Evolutionary conservation across 2,797 vertebrate genomes (phyloP).

Genomic region (Pyrocephalus nanus): DNA sequence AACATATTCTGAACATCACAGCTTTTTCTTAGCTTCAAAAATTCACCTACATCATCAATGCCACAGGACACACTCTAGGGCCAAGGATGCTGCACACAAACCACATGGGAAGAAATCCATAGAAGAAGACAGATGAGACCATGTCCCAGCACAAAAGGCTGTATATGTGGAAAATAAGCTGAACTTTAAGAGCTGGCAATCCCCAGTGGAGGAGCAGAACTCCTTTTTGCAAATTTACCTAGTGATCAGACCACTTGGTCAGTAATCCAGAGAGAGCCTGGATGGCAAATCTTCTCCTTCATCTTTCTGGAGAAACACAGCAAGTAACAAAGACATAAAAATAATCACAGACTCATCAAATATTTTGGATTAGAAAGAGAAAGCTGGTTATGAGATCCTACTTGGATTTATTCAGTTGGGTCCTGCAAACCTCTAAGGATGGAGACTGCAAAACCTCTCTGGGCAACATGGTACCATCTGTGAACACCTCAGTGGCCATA

Average conservation of each 20-base stretch:
- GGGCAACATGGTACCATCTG: background rate
- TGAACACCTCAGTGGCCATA: background rate
- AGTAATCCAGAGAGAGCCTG: background rate
- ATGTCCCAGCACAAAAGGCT: background rate
- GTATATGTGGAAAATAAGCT: background rate
- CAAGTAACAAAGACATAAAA: background rate
- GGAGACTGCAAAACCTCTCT: background rate
- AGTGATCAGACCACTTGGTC: background rate
- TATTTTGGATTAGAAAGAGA: background rate
- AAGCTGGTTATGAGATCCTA: background rate
- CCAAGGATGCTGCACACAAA: background rate
- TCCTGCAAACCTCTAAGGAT: background rate
- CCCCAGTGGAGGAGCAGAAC: background rate
- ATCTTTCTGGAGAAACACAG: background rate
- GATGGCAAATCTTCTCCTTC: background rate
- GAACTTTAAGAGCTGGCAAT: background rate
- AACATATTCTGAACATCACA: background rate
- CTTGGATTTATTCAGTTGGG: background rate
- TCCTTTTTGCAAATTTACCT: background rate
- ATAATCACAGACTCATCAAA: background rate
- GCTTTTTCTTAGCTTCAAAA: background rate
- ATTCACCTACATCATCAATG: background rate
- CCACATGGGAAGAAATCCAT: background rate
- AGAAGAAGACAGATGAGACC: background rate
- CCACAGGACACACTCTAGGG: background rate